Evolutionary conservation across 2,797 vertebrate genomes (phyloP).

Genomic region (Sarcophilus harrisii): DNA sequence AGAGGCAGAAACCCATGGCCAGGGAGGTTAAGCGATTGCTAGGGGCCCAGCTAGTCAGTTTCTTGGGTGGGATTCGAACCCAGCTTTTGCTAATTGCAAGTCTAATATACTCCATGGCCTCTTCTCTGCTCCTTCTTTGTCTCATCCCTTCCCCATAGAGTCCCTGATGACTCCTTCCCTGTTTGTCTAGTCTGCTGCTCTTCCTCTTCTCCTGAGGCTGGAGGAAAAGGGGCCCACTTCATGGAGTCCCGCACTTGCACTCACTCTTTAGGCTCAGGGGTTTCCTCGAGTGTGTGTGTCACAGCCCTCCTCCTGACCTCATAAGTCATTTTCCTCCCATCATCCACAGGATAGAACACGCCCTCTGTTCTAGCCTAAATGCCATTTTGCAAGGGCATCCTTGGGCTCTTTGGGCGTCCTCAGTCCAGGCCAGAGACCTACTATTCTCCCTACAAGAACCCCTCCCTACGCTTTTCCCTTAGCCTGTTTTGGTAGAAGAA

Average conservation of each 20-base stretch:
- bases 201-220: neutral
- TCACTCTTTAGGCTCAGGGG: neutral
- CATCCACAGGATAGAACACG: neutral
- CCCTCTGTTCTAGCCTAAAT: slow-evolving; percentile 30
- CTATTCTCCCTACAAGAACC: neutral
- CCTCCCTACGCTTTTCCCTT: neutral
- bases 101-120: neutral
- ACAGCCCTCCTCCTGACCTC: slow-evolving; percentile 21
- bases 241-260: neutral
- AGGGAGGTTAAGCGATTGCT: neutral
- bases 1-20: neutral
- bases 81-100: neutral
- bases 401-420: neutral
- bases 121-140: neutral
- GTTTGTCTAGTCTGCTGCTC: neutral
- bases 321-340: neutral
- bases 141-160: slow-evolving; percentile 24
- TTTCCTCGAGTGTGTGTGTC: slow-evolving; percentile 2
- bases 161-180: neutral
- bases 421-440: neutral
- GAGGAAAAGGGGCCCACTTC: slow-evolving; percentile 28
- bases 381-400: neutral
- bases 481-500: neutral
- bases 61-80: neutral
- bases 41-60: neutral